phyloP scores from a whole-genome alignment of 1,140 invertebrate species.

The Bemisia tabaci region DNA sequence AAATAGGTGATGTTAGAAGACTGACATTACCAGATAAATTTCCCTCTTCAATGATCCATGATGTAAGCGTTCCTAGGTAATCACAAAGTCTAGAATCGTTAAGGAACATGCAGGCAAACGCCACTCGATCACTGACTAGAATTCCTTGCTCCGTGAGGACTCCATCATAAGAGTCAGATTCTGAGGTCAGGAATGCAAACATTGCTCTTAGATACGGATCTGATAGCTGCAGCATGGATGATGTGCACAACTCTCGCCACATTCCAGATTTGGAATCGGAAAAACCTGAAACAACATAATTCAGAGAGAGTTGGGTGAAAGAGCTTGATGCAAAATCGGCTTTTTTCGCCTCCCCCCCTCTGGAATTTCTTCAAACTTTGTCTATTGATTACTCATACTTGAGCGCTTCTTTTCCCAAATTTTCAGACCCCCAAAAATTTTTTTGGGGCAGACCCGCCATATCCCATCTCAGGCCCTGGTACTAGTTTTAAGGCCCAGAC shows the following conservation, averaged over 20 bases:
- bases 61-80: constrained; percentile 56
- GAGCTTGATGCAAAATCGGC: too few relatives aligned
- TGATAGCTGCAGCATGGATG: constrained; percentile 51
- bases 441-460: too few relatives aligned
- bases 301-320: too few relatives aligned
- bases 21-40: constrained; percentile 73
- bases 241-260: constrained; percentile 66
- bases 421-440: too few relatives aligned
- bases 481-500: too few relatives aligned
- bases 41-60: constrained; percentile 55
- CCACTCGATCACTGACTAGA: constrained; percentile 73
- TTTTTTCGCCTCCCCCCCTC: too few relatives aligned
- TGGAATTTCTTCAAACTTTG: too few relatives aligned
- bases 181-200: constrained; percentile 79
- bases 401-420: too few relatives aligned
- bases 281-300: constrained; percentile 44
- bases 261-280: constrained; percentile 65
- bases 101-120: constrained; percentile 85
- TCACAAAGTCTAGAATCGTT: constrained; percentile 64
- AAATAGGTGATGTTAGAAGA: too few relatives aligned
- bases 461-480: too few relatives aligned
- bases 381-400: too few relatives aligned
- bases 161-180: constrained; percentile 60
- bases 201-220: constrained; percentile 84
- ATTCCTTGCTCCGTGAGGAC: constrained; percentile 71